A percentile compares a stretch with the other conserved stretches of the same genome.
phyloP scores from a whole-genome alignment of 2,888 invertebrate species.

The Nymphalis c-album region DNA sequence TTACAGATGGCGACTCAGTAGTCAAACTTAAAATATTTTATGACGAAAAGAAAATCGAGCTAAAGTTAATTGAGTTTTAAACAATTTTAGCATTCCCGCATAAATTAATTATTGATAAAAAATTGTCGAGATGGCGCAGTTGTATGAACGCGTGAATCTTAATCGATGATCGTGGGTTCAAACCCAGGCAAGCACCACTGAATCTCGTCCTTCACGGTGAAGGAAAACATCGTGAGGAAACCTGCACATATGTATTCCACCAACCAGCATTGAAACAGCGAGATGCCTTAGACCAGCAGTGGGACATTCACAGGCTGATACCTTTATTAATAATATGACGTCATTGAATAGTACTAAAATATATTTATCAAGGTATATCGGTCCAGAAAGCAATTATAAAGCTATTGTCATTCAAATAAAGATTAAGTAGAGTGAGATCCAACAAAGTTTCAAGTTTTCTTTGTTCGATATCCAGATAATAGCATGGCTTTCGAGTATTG shows the following conservation, averaged over 20 bases:
- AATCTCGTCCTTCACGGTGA: no score
- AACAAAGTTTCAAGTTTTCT: slow-evolving; percentile 16
- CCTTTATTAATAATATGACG: background rate
- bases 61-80: slow-evolving; percentile 20
- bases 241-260: no score
- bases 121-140: no score
- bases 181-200: no score
- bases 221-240: no score
- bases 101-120: background rate
- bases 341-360: slow-evolving; percentile 7
- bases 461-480: slow-evolving; percentile 4
- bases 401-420: slow-evolving; percentile 33
- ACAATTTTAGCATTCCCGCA: slow-evolving; percentile 7
- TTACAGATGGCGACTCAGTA: slow-evolving; percentile 17
- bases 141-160: no score
- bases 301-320: no score
- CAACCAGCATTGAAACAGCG: no score
- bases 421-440: slow-evolving; percentile 17
- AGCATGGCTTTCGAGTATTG: slow-evolving; percentile 6
- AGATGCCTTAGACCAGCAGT: no score
- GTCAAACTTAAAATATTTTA: slow-evolving; percentile 17
- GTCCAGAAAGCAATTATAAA: slow-evolving; percentile 13
- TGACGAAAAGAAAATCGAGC: slow-evolving; percentile 20
- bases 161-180: no score
- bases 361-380: slow-evolving; percentile 10